These are phyloP conservation scores for Apamea anceps DNA, from an alignment of 2,888 invertebrate species.

Conservation along the genomic window DNA sequence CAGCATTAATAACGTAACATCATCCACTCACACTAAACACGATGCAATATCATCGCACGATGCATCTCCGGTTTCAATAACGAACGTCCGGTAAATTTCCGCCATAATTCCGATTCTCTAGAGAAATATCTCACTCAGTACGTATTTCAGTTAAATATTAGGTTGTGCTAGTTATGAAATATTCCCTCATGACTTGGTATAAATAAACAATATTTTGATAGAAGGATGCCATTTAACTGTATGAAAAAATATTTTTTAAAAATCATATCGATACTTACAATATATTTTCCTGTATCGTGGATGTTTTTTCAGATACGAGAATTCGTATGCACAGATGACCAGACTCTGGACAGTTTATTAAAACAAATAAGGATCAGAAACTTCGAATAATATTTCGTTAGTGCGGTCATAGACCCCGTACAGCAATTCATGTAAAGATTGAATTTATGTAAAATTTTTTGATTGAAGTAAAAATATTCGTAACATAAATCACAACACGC, in stretches of 20 bases:
- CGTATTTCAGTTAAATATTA: constrained; percentile 34
- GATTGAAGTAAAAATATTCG: neutral
- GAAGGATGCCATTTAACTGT: neutral
- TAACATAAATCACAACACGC: neutral
- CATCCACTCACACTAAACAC: constrained; percentile 20
- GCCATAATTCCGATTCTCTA: constrained; percentile 47
- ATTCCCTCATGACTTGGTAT: neutral
- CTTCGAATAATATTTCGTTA: neutral
- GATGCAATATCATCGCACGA: constrained; percentile 16
- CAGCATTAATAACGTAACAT: neutral
- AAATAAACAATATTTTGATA: neutral
- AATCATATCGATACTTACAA: neutral
- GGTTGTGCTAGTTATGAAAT: neutral
- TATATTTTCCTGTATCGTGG: neutral
- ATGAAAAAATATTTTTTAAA: neutral
- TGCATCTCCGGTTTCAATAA: constrained; percentile 58
- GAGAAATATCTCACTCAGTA: constrained; percentile 50
- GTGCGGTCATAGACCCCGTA: neutral
- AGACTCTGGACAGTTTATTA: neutral
- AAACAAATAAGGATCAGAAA: constrained; percentile 6
- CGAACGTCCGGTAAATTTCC: constrained; percentile 47
- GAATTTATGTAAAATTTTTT: no score
- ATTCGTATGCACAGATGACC: neutral
- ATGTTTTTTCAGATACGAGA: neutral
- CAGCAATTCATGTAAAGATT: neutral